These are phyloP conservation scores for Arvicola amphibius DNA, from an alignment of 2,797 vertebrate genomes.

Conservation along the genomic window DNA sequence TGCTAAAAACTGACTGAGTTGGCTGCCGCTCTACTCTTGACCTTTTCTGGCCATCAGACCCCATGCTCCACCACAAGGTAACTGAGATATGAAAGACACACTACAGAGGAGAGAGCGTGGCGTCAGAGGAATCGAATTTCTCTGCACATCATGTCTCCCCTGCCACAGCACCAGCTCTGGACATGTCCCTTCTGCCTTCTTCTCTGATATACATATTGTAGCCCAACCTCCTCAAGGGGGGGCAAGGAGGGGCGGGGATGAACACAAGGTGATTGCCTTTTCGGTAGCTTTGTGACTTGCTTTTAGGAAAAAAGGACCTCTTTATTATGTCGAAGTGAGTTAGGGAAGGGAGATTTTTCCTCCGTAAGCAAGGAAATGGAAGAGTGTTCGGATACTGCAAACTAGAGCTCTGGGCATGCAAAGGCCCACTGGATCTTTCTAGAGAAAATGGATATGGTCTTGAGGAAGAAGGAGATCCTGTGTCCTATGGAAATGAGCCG, in stretches of 20 bases:
- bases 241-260: rapidly evolving
- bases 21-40: background rate
- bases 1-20: background rate
- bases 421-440: background rate
- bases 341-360: background rate
- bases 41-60: background rate
- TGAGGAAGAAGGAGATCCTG: background rate
- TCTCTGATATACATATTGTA: background rate
- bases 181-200: background rate
- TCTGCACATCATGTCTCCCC: background rate
- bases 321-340: background rate
- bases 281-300: background rate
- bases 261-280: background rate
- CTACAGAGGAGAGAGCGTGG: background rate
- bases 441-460: background rate
- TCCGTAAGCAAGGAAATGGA: background rate
- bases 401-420: background rate
- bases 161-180: background rate
- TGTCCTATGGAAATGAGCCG: background rate
- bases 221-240: background rate
- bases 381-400: background rate
- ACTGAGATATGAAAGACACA: background rate
- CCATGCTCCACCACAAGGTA: background rate
- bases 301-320: background rate
- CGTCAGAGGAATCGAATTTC: background rate